These are phyloP conservation scores for Notodromas monacha DNA, from an alignment of 2,888 invertebrate genomes.

Conservation along the genomic window DNA sequence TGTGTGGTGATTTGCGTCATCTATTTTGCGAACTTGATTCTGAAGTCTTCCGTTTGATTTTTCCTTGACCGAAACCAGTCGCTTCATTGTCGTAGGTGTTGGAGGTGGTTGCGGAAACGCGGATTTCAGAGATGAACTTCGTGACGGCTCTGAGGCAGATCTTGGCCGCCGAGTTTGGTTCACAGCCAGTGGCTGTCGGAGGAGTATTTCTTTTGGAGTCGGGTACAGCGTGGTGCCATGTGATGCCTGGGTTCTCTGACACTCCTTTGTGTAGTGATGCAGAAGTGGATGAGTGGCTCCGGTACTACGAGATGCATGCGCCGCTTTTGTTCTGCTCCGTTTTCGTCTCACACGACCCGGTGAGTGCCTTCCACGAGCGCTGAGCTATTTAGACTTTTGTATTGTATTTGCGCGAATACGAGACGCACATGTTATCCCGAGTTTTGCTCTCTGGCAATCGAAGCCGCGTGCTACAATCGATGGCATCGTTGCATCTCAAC, in stretches of 20 bases:
- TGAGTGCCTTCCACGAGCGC: no score
- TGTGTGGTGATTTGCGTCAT: no score
- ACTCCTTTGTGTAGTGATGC: constrained; percentile 33
- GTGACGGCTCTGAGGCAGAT: constrained; percentile 41
- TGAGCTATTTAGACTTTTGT: no score
- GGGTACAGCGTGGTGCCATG: constrained; percentile 59
- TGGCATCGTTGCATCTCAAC: no score
- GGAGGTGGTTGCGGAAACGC: constrained; percentile 34
- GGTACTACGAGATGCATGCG: constrained; percentile 61
- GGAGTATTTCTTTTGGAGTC: constrained; percentile 51
- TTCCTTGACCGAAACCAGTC: constrained; percentile 14
- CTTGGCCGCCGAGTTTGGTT: constrained; percentile 28
- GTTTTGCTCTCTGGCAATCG: no score
- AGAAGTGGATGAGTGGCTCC: constrained; percentile 53
- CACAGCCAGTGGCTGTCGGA: constrained; percentile 45
- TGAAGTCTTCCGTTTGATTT: no score
- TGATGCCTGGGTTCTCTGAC: constrained; percentile 74
- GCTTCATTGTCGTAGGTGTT: constrained; percentile 51
- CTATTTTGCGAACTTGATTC: no score
- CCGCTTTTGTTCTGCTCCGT: constrained; percentile 63
- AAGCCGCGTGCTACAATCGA: no score
- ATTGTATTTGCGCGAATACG: no score
- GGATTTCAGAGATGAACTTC: constrained; percentile 39
- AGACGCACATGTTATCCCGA: no score
- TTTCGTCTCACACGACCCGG: constrained; percentile 47